phyloP scores from a whole-genome alignment of 1,140 invertebrate genomes.

The Potamilus streckersoni region DNA sequence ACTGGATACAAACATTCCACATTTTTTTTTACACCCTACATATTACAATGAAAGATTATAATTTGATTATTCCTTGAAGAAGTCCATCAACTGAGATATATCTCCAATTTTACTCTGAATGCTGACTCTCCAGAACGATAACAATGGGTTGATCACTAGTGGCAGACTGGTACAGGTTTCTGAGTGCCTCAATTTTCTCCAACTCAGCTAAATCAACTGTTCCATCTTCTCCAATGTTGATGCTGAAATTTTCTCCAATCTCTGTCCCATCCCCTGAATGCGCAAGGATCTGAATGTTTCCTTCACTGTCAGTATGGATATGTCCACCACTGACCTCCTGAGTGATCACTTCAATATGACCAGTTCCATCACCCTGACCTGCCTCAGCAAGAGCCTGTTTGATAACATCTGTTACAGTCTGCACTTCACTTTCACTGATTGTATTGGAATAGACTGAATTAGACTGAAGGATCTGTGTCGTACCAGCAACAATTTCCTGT shows the following conservation, averaged over 20 bases:
- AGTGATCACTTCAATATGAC: neutral
- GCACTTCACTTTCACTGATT: too few relatives aligned
- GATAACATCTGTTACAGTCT: too few relatives aligned
- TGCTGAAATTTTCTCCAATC: constrained; percentile 23
- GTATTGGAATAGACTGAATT: too few relatives aligned
- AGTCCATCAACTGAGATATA: too few relatives aligned
- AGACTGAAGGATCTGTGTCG: too few relatives aligned
- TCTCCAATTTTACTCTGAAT: constrained; percentile 3
- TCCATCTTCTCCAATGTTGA: constrained; percentile 32
- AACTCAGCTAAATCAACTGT: constrained; percentile 22
- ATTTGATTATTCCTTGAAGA: too few relatives aligned
- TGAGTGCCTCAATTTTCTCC: constrained; percentile 26
- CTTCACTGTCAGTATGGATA: neutral
- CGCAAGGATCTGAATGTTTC: neutral
- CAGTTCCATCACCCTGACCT: neutral
- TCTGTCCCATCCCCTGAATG: neutral
- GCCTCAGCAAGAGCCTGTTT: neutral
- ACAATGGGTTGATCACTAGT: constrained; percentile 28
- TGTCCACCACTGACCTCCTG: neutral
- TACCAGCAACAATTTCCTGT: too few relatives aligned
- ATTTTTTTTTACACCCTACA: too few relatives aligned
- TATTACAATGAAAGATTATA: too few relatives aligned
- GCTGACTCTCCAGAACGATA: constrained; percentile 26
- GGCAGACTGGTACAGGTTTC: constrained; percentile 13
- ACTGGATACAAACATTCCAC: too few relatives aligned